These are phyloP conservation scores for Porites lutea DNA, from an alignment of 64 coral and sea anemone genomes.

Conservation along the genomic window DNA sequence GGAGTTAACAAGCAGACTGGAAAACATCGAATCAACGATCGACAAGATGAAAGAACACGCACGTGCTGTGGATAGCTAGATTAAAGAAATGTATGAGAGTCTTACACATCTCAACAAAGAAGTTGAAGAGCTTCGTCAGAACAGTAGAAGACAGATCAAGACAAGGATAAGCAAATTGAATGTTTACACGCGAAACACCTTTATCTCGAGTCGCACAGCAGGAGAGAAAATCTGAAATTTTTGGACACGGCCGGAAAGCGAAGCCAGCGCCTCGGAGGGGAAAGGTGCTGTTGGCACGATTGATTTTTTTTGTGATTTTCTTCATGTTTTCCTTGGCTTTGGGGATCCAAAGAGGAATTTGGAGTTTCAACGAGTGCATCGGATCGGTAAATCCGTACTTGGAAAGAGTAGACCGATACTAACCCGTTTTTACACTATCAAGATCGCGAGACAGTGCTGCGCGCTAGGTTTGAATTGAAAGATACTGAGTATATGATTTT, in stretches of 20 bases:
- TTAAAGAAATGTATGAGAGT: neutral
- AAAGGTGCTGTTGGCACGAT: neutral
- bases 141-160: neutral
- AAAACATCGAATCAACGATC: neutral
- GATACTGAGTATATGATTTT: no score
- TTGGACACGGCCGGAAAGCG: conserved; percentile 5
- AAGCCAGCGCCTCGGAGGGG: conserved; percentile 5
- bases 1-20: neutral
- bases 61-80: neutral
- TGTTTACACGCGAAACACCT: neutral
- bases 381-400: no score
- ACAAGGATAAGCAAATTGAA: conserved; percentile 11
- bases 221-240: conserved; percentile 17
- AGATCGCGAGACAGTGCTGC: no score
- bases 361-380: no score
- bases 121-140: neutral
- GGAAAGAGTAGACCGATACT: no score
- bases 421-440: no score
- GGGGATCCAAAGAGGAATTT: neutral
- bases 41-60: neutral
- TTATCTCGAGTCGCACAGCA: conserved; percentile 6
- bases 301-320: neutral
- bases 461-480: no score
- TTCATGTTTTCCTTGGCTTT: neutral
- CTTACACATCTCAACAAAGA: neutral